Evolutionary conservation across 2,888 invertebrate genomes (phyloP).

Genomic region (Nomada ferruginata): DNA sequence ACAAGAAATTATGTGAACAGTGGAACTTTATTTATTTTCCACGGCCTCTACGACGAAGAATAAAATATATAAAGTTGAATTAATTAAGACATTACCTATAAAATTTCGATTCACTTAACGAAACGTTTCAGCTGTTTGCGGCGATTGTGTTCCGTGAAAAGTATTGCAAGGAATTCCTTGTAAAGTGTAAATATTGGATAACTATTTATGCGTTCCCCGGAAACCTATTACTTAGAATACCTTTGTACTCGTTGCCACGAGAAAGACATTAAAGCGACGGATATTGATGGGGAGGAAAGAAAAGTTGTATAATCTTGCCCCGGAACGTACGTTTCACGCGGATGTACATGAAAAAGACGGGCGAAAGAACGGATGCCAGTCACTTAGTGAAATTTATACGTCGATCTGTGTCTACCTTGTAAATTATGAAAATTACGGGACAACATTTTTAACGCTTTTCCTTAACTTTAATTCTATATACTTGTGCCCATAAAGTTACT

Average conservation of each 20-base stretch:
- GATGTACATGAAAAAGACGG: neutral
- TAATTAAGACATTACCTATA: too few relatives aligned
- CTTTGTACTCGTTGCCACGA: neutral
- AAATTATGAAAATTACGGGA: conserved; percentile 49
- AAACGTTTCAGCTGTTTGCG: too few relatives aligned
- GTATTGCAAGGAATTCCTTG: neutral
- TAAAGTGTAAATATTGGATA: neutral
- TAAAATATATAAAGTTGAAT: too few relatives aligned
- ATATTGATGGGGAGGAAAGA: neutral
- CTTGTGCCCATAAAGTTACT: conserved; percentile 31
- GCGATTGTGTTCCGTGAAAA: too few relatives aligned
- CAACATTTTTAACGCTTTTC: conserved; percentile 41
- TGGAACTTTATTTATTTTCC: too few relatives aligned
- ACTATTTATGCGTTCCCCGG: neutral
- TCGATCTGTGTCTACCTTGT: conserved; percentile 16
- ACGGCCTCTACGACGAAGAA: too few relatives aligned
- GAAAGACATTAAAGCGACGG: conserved; percentile 1
- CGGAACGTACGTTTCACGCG: neutral
- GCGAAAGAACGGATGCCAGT: conserved; percentile 7
- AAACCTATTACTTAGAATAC: neutral
- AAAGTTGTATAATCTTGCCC: neutral
- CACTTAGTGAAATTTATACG: conserved; percentile 34
- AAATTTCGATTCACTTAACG: too few relatives aligned
- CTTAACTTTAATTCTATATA: conserved; percentile 28
- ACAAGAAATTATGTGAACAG: too few relatives aligned